Evolutionary conservation across 1,140 invertebrate species (phyloP).

Genomic region (Arion vulgaris): DNA sequence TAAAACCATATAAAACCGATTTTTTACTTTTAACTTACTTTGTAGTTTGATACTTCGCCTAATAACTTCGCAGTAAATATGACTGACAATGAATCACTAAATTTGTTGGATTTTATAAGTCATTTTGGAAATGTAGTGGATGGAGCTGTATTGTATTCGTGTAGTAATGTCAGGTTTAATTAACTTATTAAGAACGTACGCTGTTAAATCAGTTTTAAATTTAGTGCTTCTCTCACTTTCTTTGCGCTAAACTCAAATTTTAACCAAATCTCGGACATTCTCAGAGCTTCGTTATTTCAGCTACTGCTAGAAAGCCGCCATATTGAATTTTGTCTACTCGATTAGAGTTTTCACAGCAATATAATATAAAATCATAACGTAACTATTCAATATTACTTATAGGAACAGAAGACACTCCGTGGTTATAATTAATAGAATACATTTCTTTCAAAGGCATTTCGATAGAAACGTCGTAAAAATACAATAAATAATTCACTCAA

Average conservation of each 20-base stretch:
- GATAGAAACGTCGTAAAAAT: neutral
- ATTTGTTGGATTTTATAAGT: no score
- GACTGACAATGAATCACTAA: no score
- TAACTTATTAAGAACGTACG: no score
- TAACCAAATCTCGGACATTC: neutral
- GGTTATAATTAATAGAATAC: neutral
- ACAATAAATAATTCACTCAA: neutral
- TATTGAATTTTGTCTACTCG: slow-evolving; percentile 23
- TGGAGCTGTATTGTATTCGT: no score
- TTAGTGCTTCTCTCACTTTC: no score
- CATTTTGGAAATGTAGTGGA: no score
- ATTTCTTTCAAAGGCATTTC: neutral
- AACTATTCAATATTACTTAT: neutral
- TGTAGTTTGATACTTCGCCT: no score
- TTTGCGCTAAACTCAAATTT: neutral
- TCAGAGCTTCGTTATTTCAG: neutral
- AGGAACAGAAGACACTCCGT: neutral
- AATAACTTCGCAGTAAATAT: no score
- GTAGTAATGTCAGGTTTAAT: no score
- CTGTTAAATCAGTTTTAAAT: no score
- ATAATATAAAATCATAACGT: neutral
- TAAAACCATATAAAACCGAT: no score
- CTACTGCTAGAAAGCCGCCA: slow-evolving; percentile 30
- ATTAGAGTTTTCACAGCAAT: neutral
- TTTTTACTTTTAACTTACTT: no score